A percentile compares a stretch with the other conserved stretches of the same genome.
phyloP scores from a whole-genome alignment of 2,797 vertebrate genomes.

The Notolepis coatsorum region DNA sequence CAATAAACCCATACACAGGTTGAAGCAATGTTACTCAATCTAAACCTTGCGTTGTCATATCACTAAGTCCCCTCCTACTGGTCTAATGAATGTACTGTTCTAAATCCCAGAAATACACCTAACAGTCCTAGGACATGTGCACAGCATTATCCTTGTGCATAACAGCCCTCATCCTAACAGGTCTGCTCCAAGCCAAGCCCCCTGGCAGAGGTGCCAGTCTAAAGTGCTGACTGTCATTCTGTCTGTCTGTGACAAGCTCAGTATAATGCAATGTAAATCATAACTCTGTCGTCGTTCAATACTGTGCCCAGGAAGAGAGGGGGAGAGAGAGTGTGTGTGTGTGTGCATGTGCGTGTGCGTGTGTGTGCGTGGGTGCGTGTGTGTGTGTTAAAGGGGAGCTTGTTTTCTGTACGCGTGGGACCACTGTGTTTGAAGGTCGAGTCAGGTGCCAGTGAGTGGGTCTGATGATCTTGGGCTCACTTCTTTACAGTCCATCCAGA shows the following conservation, averaged over 20 bases:
- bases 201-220: conserved; percentile 47
- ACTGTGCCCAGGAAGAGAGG: conserved; percentile 48
- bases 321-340: conserved; percentile 34
- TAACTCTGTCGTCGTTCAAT: conserved; percentile 46
- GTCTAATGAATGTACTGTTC: conserved; percentile 66
- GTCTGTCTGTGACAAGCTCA: conserved; percentile 44
- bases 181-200: conserved; percentile 23
- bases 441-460: conserved; percentile 70
- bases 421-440: conserved; percentile 81
- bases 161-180: conserved; percentile 56
- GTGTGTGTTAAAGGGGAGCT: not conserved
- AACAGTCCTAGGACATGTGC: conserved; percentile 71
- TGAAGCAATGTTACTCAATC: no score
- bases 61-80: conserved; percentile 71
- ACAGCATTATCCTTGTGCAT: conserved; percentile 58
- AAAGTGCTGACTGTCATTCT: conserved; percentile 60
- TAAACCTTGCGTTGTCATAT: conserved; percentile 65
- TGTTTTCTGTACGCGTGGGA: conserved; percentile 80
- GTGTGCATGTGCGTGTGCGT: conserved; percentile 2
- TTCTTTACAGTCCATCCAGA: conserved; percentile 63
- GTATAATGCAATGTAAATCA: conserved; percentile 51
- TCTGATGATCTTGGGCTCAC: conserved; percentile 74
- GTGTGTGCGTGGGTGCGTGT: conserved; percentile 47
- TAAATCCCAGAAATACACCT: conserved; percentile 55
- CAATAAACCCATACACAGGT: no score